Conservation (phyloP, 2,888 invertebrate genomes). For the Drosophila siamana region DNA sequence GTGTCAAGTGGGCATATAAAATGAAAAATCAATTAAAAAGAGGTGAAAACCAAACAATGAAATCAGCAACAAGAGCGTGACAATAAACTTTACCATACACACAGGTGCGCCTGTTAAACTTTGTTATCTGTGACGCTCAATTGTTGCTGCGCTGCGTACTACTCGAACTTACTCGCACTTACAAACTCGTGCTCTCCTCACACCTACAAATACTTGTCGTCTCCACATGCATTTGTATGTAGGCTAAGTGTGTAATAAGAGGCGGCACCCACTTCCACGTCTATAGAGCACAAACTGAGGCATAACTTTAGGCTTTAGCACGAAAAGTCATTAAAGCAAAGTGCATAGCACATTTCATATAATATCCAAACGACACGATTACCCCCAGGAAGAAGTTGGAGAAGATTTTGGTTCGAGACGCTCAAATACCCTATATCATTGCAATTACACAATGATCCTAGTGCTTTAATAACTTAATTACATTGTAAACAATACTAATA, state of each 20-base stretch:
- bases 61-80: slow-evolving; percentile 48
- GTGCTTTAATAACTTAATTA: neutral
- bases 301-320: slow-evolving; percentile 74
- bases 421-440: neutral
- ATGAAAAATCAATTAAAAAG: slow-evolving; percentile 74
- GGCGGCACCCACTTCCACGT: slow-evolving; percentile 21
- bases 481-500: too few species aligned
- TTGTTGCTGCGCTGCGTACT: slow-evolving; percentile 9
- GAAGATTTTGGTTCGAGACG: neutral
- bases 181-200: slow-evolving; percentile 3
- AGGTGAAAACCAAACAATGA: slow-evolving; percentile 74
- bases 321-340: slow-evolving; percentile 52
- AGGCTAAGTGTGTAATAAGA: slow-evolving; percentile 25
- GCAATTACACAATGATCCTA: neutral
- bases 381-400: neutral
- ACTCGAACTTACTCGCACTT: slow-evolving; percentile 7
- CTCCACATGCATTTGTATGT: neutral
- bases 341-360: slow-evolving; percentile 22
- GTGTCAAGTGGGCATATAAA: slow-evolving; percentile 33
- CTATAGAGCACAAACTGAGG: slow-evolving; percentile 47
- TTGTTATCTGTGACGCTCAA: slow-evolving; percentile 55
- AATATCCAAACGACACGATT: slow-evolving; percentile 26
- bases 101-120: slow-evolving; percentile 47
- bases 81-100: slow-evolving; percentile 70
- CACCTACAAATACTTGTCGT: neutral